A percentile compares a stretch with the other conserved stretches of the same genome.
Conservation (phyloP, 2,888 invertebrate species). For the Melieria picta region DNA sequence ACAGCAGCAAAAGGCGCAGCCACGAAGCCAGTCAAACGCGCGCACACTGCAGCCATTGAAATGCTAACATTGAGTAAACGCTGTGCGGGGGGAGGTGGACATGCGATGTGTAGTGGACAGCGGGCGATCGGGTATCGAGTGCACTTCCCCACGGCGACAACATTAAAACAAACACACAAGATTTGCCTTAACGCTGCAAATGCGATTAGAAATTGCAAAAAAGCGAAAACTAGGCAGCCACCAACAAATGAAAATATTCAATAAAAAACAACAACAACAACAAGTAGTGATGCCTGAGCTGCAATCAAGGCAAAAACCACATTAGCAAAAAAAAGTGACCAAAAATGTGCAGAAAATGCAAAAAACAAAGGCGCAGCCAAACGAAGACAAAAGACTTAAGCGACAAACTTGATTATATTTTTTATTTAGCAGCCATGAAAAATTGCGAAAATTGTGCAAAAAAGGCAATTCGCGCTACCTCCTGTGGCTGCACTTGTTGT, state of each 20-base stretch:
- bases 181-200: too few species aligned
- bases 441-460: too few species aligned
- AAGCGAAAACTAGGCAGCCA: too few species aligned
- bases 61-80: slow-evolving; percentile 1
- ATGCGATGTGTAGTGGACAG: not conserved
- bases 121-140: not conserved
- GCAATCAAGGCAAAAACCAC: too few species aligned
- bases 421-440: too few species aligned
- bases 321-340: not conserved
- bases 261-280: not conserved
- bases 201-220: too few species aligned
- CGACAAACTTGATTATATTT: not conserved
- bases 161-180: not conserved
- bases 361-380: not conserved
- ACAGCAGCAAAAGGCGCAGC: not conserved
- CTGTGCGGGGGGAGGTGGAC: slow-evolving; percentile 1
- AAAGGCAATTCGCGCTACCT: too few species aligned
- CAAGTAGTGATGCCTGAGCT: too few species aligned
- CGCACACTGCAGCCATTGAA: slow-evolving; percentile 14
- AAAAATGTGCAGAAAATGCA: not conserved
- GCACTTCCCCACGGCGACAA: slow-evolving; percentile 9
- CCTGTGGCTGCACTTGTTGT: too few species aligned
- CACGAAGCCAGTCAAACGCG: not conserved
- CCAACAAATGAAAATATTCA: not conserved
- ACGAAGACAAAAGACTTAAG: slow-evolving; percentile 12